Conservation (phyloP, 2,113 vertebrate species). For the Equus quagga region DNA sequence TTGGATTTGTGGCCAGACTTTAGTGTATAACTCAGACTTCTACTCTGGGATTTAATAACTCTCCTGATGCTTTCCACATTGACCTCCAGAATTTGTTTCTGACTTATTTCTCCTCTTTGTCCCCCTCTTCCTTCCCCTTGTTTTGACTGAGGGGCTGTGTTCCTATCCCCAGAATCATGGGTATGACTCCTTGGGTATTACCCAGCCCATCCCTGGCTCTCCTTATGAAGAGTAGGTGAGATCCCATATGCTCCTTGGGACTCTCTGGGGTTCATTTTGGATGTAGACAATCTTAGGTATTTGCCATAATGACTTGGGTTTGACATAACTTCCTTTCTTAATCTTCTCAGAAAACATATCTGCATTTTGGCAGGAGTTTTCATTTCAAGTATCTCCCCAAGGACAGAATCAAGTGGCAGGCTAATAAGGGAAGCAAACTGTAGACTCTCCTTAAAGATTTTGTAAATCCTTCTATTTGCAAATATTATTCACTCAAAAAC, state of each 20-base stretch:
- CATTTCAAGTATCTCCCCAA: background rate
- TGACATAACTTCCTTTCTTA: constrained; percentile 1
- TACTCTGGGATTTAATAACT: background rate
- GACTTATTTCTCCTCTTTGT: background rate
- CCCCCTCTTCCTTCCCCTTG: background rate
- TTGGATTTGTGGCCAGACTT: background rate
- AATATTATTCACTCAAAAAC: background rate
- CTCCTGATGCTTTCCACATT: background rate
- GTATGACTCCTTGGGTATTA: background rate
- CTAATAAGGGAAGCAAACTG: background rate
- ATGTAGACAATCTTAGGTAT: background rate
- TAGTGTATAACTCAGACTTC: background rate
- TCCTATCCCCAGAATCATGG: background rate
- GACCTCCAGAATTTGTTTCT: background rate
- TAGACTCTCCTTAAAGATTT: background rate
- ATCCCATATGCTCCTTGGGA: background rate
- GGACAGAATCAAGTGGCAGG: background rate
- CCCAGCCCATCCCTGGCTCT: background rate
- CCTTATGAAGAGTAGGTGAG: background rate
- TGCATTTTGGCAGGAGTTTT: background rate
- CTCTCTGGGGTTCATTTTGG: background rate
- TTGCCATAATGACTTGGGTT: background rate
- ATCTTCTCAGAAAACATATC: background rate
- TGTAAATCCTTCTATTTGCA: constrained; percentile 8
- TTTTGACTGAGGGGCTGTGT: background rate